Conservation (phyloP, 92 coral and sea anemone genomes). For the Parazoanthus darwini region DNA sequence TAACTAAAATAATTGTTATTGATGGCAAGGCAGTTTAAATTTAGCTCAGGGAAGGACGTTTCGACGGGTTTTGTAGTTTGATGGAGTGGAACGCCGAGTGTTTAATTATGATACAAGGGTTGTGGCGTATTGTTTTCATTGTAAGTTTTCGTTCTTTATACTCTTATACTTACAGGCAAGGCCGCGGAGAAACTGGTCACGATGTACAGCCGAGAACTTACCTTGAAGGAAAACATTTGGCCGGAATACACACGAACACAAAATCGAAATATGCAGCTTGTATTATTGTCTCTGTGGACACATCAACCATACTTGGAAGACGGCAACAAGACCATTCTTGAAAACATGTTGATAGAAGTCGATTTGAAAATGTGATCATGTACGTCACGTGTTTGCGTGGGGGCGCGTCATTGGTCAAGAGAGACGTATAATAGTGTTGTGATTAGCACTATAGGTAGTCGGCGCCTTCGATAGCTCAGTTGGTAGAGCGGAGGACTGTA, state of each 20-base stretch:
- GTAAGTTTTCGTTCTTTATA: neutral
- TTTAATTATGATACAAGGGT: neutral
- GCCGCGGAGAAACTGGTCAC: constrained; percentile 68
- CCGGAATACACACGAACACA: constrained; percentile 66
- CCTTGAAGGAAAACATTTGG: constrained; percentile 77
- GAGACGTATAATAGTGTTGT: neutral
- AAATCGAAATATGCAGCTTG: constrained; percentile 78
- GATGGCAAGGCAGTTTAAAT: neutral
- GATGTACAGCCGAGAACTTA: constrained; percentile 75
- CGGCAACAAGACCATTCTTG: constrained; percentile 63
- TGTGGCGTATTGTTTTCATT: neutral
- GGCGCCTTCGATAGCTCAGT: constrained; percentile 57
- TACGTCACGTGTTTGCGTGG: neutral
- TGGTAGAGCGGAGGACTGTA: constrained; percentile 65
- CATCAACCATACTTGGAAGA: constrained; percentile 87
- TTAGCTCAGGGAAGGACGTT: neutral
- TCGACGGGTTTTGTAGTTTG: neutral
- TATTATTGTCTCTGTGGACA: constrained; percentile 85
- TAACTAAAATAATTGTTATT: too few relatives aligned
- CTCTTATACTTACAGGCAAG: constrained; percentile 48
- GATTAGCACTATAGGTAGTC: fast-evolving
- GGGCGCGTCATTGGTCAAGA: neutral
- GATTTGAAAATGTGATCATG: constrained; percentile 48
- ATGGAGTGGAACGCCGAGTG: neutral
- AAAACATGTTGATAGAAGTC: constrained; percentile 88